Evolutionary conservation across 92 coral and sea anemone species (phyloP).

Genomic region (Zoanthus sociatus): DNA sequence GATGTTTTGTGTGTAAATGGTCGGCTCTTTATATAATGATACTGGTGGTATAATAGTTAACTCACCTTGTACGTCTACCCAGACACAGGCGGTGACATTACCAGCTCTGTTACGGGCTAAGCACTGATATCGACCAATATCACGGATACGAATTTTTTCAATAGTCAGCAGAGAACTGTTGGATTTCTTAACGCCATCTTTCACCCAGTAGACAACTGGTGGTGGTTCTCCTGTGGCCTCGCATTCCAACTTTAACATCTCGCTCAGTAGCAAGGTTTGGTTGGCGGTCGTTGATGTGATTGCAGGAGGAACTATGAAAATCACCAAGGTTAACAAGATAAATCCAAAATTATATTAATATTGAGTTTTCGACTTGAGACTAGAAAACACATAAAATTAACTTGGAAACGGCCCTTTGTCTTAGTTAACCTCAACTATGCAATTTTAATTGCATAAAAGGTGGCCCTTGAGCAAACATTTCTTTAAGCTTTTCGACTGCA

Average conservation of each 20-base stretch:
- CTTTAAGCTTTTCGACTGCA: no score
- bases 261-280: conserved; percentile 9
- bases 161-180: background rate
- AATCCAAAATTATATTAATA: no score
- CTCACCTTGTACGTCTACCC: conserved; percentile 28
- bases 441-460: no score
- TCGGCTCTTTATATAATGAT: no score
- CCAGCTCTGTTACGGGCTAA: conserved; percentile 17
- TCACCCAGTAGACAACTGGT: background rate
- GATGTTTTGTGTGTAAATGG: no score
- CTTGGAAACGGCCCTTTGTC: no score
- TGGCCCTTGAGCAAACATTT: no score
- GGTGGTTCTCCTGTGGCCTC: background rate
- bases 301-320: background rate
- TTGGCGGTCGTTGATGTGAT: conserved; percentile 1
- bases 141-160: background rate
- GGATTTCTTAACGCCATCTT: background rate
- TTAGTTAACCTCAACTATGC: no score
- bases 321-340: background rate
- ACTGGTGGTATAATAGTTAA: background rate
- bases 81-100: background rate
- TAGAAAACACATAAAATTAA: no score
- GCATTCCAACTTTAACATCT: background rate
- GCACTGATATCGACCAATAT: conserved; percentile 21
- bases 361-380: no score